Evolutionary conservation across 2,888 invertebrate species (phyloP), one percentile per base, ranked within the genome.

Genomic region (Drosophila trichaetosa): DNA sequence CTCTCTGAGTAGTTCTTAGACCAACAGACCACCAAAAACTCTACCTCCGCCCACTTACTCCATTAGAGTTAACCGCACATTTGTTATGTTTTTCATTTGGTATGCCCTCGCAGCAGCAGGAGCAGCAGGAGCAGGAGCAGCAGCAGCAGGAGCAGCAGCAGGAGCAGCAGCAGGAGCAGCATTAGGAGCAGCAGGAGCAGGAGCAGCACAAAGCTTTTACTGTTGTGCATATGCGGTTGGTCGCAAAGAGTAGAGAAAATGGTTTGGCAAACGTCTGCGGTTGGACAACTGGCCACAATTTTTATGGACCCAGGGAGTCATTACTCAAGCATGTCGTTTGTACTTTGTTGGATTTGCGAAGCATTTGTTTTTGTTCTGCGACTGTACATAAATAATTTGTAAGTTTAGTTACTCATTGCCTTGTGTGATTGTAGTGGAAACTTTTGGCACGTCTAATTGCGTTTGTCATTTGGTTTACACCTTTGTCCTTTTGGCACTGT

Each of bases 21-120:
- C 46, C 46, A 46, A 2, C 13, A 21, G 13, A 21, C 21, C 21
- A 46, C 21, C 21, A 6, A 21, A 21, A 24, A 3, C 29, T 7
- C 13, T 31, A 38, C 8, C 38, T 38, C 31, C 8, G 8, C 21
- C 33, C 29, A 6, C 33, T 6, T 42, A 75, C 40, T 76, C 66
- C 77, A 77, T 80, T 76, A 58, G 54, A 73, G 65, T 27, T 31
- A 61, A 80, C 81, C 81, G 73, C 81, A 80, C 60, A 81, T 83
- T 83, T 83, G 69, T 80, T 76, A 80, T 76, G 81, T 73, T 81
- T 76, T 71, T 67, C 83, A 74, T 83, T 83, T 80, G 60, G 59
- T 33, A 53, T 62, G 64, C 61, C 46, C 7, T 40, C 21, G 24
- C 18, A 31, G 49, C 13, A 42, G 13, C 42, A 13, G 2, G 10